These are phyloP conservation scores for Setipinna tenuifilis DNA, from an alignment of 2,797 vertebrate species.

Conservation along the genomic window DNA sequence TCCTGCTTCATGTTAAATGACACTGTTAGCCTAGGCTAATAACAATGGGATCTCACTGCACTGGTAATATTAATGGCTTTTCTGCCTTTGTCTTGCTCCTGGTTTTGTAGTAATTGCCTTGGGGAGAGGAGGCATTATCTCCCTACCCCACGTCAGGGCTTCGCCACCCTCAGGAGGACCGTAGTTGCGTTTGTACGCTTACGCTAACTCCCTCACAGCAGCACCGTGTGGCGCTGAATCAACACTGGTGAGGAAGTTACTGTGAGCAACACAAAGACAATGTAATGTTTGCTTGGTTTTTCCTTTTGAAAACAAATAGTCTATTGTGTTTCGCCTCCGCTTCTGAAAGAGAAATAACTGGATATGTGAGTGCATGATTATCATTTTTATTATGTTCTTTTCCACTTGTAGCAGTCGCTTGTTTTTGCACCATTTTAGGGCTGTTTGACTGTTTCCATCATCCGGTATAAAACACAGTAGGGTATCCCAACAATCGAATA, in stretches of 20 bases:
- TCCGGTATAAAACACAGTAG: background rate
- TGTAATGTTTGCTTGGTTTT: background rate
- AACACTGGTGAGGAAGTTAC: background rate
- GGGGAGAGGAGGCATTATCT: constrained; percentile 63
- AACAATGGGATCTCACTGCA: constrained; percentile 39
- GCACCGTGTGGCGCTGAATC: background rate
- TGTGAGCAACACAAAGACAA: background rate
- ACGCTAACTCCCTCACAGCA: constrained; percentile 34
- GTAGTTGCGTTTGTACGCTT: constrained; percentile 27
- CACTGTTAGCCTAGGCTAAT: constrained; percentile 41
- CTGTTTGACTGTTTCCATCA: background rate
- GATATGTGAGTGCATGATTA: background rate
- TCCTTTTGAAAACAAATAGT: constrained; percentile 36
- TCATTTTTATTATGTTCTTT: background rate
- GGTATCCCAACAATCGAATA: background rate
- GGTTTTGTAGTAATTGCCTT: constrained; percentile 51
- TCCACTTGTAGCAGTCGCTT: background rate
- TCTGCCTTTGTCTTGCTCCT: constrained; percentile 30
- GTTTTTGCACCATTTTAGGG: background rate
- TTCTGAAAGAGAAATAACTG: background rate
- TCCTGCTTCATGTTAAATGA: constrained; percentile 21
- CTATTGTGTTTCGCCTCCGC: too few species aligned
- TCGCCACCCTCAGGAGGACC: constrained; percentile 32
- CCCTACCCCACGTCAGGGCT: constrained; percentile 29
- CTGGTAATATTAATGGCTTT: constrained; percentile 30